Evolutionary conservation across 30 jellyfish, hydroid and myxozoan species (phyloP), one percentile per base, ranked within the genome.

Genomic region (Clytia hemisphaerica): DNA sequence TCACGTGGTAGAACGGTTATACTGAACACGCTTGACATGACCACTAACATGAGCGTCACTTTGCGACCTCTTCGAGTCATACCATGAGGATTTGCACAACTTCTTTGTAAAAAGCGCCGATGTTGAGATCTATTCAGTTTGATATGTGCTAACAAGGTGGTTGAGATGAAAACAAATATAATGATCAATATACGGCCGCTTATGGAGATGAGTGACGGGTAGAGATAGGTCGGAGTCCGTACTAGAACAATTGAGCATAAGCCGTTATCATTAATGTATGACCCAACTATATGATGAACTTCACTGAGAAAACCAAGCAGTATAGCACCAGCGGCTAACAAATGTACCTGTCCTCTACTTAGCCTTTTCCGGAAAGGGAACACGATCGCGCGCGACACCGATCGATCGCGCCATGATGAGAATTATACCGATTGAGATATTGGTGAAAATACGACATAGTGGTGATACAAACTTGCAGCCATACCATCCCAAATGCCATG

Each of bases 401-500:
- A 53, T 88, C 97, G 40, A 88, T 18, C n/a, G n/a, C 28, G 84
- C 94, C 45, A 88, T 74, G 29, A 80, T 48, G 27, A 88, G 79
- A 30, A 88, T 80, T 14, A 88, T 61, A 9, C 80, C 88, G 9
- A 79, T 37, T 24, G 97, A 88, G 9, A 78, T 62, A 19, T 77
- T 80, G 4, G 94, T 75, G 16, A 77, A 30, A 25, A 80, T 38
- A 2, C 92, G 93, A 4, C 83, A 62, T 1, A 88, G 34, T 0
- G 89, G 79, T 1, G 85, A 83, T 7, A 88, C 63, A n/a, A 88
- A 45, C 69, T 79, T 88, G 44, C 97, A 88, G 0, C 92, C 97
- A 59, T 67, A 18, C n/a, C 53, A n/a, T 0, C 97, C 97, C 49
- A 88, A 88, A 51, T 79, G 78, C 97, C 97, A 88, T 21, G 67